These are phyloP conservation scores for Bolborhynchus lineola DNA, from an alignment of 2,113 vertebrate genomes.

Conservation along the genomic window DNA sequence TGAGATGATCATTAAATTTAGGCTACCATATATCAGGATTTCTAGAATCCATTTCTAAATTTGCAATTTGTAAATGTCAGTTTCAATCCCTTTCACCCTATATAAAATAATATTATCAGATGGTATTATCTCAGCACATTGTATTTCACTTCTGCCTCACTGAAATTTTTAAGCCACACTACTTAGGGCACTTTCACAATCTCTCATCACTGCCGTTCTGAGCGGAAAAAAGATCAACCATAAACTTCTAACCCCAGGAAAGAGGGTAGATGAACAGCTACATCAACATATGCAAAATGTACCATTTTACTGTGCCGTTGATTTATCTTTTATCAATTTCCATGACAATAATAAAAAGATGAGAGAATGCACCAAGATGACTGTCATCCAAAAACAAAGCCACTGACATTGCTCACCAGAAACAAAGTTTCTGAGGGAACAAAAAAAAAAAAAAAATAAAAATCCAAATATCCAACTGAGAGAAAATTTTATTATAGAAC, in stretches of 20 bases:
- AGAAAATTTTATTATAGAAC: neutral
- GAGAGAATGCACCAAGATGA: neutral
- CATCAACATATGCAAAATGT: neutral
- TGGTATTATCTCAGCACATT: neutral
- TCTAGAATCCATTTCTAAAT: neutral
- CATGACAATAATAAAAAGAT: neutral
- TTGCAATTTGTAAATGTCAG: neutral
- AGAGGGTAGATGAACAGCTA: neutral
- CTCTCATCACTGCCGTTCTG: neutral
- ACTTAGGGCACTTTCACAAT: neutral
- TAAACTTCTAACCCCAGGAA: neutral
- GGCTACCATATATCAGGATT: neutral
- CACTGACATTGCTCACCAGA: neutral
- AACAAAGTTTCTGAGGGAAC: neutral
- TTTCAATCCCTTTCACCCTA: neutral
- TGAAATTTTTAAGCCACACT: neutral
- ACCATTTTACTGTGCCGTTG: neutral
- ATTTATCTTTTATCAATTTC: neutral
- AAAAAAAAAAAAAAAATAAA: neutral
- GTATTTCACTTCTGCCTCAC: neutral
- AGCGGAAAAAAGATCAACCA: neutral
- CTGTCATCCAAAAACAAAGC: neutral
- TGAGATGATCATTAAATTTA: neutral
- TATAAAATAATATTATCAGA: neutral
- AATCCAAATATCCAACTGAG: neutral